phyloP scores from a whole-genome alignment of 2,113 vertebrate species.

The Megaptera novaeangliae region DNA sequence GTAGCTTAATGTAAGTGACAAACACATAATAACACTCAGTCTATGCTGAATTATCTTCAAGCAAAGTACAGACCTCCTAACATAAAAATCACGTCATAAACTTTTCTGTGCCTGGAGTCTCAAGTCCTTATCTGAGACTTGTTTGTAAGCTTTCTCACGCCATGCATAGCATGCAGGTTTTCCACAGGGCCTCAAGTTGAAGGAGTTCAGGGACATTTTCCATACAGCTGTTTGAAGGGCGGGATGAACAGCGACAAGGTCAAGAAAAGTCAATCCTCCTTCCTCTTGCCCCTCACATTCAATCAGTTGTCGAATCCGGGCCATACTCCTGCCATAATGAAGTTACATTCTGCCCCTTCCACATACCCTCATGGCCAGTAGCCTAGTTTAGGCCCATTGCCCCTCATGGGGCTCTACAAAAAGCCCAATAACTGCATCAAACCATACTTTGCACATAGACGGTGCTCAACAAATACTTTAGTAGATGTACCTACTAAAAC shows the following conservation, averaged over 20 bases:
- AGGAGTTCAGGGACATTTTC: not conserved
- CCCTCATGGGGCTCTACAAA: not conserved
- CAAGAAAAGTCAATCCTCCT: not conserved
- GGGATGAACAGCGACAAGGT: not conserved
- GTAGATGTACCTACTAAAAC: not conserved
- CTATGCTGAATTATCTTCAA: not conserved
- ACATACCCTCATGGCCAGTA: not conserved
- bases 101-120: not conserved
- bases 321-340: not conserved
- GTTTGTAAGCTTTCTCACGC: not conserved
- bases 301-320: not conserved
- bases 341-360: not conserved
- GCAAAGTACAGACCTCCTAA: not conserved
- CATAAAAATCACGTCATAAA: not conserved
- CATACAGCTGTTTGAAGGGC: not conserved
- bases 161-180: not conserved
- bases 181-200: no score
- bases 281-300: not conserved
- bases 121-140: not conserved
- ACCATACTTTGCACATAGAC: not conserved
- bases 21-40: not conserved
- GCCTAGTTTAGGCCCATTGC: not conserved
- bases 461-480: not conserved
- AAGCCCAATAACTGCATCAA: not conserved
- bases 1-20: not conserved